Base-by-base conservation (phyloP, 2,888 invertebrate genomes). In the Trichopoda pennipes region DNA sequence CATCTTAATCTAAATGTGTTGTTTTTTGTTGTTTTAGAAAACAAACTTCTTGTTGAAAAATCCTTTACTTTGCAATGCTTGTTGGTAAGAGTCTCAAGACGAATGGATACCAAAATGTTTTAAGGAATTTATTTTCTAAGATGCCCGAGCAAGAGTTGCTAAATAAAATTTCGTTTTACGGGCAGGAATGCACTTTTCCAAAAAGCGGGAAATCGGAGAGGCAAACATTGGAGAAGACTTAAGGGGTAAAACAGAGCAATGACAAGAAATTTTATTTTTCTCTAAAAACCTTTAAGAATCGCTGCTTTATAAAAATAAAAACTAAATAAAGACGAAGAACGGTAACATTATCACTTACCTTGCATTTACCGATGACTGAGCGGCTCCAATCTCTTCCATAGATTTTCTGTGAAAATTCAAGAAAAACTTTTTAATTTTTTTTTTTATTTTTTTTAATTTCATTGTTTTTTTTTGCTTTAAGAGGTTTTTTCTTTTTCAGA, bases 321-420 rank as follows among this genome's bases (percentile, higher is more conserved):
- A 16, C 6, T 19, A 58, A 75, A 66, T 16, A 56, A 77, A n/a
- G n/a, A n/a, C n/a, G n/a, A 51, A 47, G 58, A 28, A n/a, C 49
- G 14, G 63, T 70, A 66, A 87, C 88, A 90, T 88, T 88, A 87
- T 86, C 90, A 95, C 96, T 95, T 93, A 96, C 96, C 96, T 96
- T 90, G 95, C 95, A 92, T 96, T 96, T 88, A 96, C 96, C 86
- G 96, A 96, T 84, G 96, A 90, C 87, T 90, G 94, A 75, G 96
- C 94, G 89, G 95, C 96, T 85, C 95, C 95, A 88, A 96, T 95
- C 90, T 96, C 96, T 92, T 96, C 96, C 92, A 96, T 95, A 84
- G 96, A 94, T 87, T 96, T 96, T 92, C 96, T 96, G 93, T 94
- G 96, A 94, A 90, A 85, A 78, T 70, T 81, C 61, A 82, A 79